phyloP scores from a whole-genome alignment of 2,797 vertebrate genomes.

The Rhinichthys osculus region DNA sequence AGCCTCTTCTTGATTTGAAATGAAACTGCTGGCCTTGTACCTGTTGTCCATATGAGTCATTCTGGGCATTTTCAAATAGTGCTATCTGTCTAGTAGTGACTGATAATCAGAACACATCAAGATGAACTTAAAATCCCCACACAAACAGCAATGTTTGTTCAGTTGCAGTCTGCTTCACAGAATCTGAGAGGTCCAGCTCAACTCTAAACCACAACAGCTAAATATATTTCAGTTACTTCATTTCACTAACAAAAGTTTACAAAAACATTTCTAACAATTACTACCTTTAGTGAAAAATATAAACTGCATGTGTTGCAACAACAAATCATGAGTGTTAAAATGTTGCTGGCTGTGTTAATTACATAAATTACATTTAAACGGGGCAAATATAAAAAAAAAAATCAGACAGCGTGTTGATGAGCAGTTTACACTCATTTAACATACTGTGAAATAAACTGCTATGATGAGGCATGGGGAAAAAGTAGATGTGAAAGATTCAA shows the following conservation, averaged over 20 bases:
- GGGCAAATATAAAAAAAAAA: not conserved
- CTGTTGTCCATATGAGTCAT: conserved; percentile 1
- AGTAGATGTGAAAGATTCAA: not conserved
- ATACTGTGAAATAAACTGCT: not conserved
- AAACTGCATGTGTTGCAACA: not conserved
- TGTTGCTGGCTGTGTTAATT: conserved; percentile 8
- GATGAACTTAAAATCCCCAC: not conserved
- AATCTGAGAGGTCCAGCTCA: not conserved
- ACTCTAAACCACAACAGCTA: not conserved
- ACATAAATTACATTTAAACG: conserved; percentile 14
- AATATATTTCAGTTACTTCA: not conserved
- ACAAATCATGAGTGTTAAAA: conserved; percentile 22
- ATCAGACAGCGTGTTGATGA: not conserved
- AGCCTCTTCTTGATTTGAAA: not conserved
- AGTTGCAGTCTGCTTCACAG: not conserved
- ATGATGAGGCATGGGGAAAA: not conserved
- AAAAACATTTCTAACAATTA: not conserved
- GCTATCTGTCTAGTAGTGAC: not conserved
- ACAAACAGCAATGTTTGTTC: not conserved
- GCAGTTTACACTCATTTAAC: not conserved
- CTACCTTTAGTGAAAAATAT: not conserved
- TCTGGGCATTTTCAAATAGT: not conserved
- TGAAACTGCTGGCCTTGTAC: not conserved
- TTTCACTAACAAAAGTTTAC: not conserved
- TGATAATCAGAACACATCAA: conserved; percentile 2